phyloP scores from a whole-genome alignment of 1,140 invertebrate genomes.

The Linepithema humile region DNA sequence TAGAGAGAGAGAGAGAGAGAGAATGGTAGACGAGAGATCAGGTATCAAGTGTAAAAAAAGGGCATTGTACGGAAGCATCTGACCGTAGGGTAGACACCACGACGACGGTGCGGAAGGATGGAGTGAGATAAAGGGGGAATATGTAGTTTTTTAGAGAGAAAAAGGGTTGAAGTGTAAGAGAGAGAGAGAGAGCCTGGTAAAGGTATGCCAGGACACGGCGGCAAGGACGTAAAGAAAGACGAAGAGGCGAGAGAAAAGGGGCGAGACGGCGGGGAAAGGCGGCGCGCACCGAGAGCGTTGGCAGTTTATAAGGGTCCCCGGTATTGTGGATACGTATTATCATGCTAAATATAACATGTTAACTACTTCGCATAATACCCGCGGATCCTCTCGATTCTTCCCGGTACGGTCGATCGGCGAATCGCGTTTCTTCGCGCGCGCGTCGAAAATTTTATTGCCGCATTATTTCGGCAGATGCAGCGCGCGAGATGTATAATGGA shows the following conservation, averaged over 20 bases:
- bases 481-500: constrained; percentile 12
- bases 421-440: constrained; percentile 65
- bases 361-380: constrained; percentile 84
- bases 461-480: constrained; percentile 67
- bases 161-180: constrained; percentile 21
- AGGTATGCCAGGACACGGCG: constrained; percentile 53
- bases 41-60: constrained; percentile 80
- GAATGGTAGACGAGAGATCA: constrained; percentile 76
- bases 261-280: constrained; percentile 61
- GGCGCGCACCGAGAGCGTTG: constrained; percentile 80
- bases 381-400: constrained; percentile 69
- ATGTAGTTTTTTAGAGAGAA: constrained; percentile 3
- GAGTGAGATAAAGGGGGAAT: constrained; percentile 42
- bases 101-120: constrained; percentile 55
- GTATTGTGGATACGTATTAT: constrained; percentile 83
- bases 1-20: constrained; percentile 46
- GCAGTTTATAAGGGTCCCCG: constrained; percentile 84
- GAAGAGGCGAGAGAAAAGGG: constrained; percentile 34
- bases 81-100: constrained; percentile 80
- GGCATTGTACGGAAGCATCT: constrained; percentile 82
- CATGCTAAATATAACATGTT: constrained; percentile 86
- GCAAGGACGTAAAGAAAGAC: constrained; percentile 44
- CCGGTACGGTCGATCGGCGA: constrained; percentile 64
- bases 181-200: constrained; percentile 33
- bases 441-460: constrained; percentile 71